Base-by-base conservation (phyloP, 64 coral and sea anemone genomes). In the Hydrozoanthus tunicans region DNA sequence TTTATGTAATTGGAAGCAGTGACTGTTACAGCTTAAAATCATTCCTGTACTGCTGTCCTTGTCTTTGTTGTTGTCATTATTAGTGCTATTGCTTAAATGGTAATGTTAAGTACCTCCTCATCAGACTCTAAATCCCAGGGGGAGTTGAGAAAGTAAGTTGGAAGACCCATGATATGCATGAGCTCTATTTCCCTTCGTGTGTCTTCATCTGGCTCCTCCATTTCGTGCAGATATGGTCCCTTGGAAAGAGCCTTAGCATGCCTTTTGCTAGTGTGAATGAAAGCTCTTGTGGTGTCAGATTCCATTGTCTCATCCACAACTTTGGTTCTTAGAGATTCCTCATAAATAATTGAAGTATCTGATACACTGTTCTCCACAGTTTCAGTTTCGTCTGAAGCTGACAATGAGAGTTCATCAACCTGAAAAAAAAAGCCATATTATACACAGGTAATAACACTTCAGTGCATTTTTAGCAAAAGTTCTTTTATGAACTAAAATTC, bases 141-240 rank as follows among this genome's bases (percentile, higher is more conserved):
- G 15, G 95, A 96, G 51, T 91, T 96, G 4, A 92, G 85, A 68
- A 96, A 96, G 67, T 90, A 96, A 15, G 95, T 96, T 83, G 95
- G 95, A 63, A 96, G 81, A 7, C 95, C 95, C 95, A 96, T 96
- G 62, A 62, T 96, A 25, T 94, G 70, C 95, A 96, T 96, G 66
- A 92, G 56, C 12, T 90, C 64, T 7, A 96, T 84, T 77, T 96
- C 95, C 77, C 92, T 82, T 55, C 58, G 59, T 8, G 73, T 77
- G 27, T 72, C 57, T 64, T 92, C 83, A 79, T 96, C 95, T 79
- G 95, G 92, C 58, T 96, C 83, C 25, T 91, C 70, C 62, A 94
- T 89, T 51, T 96, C 79, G 89, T 94, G 67, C 64, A 94, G 64
- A 51, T 78, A 94, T 1, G 92, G 82, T 53, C 92, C 77, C 75